Conservation (phyloP, 2,888 invertebrate genomes). For the Drosophila hawaiiensis region DNA sequence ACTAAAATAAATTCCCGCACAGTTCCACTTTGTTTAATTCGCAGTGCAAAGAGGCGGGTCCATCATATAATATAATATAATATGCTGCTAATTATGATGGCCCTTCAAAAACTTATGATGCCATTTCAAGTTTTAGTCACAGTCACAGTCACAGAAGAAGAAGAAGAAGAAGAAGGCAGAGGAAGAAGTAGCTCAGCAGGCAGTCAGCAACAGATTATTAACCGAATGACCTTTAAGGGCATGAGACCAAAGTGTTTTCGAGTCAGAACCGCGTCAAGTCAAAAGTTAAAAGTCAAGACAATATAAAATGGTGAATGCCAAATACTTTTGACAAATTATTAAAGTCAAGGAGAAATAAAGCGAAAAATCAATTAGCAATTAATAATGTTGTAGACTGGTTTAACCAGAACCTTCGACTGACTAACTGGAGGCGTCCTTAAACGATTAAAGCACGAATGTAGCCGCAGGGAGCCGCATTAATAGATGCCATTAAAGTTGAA, state of each 20-base stretch:
- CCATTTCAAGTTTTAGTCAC: slow-evolving; percentile 31
- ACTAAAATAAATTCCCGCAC: slow-evolving; percentile 6
- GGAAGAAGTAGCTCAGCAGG: slow-evolving; percentile 8
- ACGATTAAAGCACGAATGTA: slow-evolving; percentile 48
- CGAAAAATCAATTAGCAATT: slow-evolving; percentile 76
- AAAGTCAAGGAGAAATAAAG: slow-evolving; percentile 23
- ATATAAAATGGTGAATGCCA: slow-evolving; percentile 37
- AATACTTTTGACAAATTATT: slow-evolving; percentile 67
- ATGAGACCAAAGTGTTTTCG: slow-evolving; percentile 39
- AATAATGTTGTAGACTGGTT: slow-evolving; percentile 63
- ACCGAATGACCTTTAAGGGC: slow-evolving; percentile 48
- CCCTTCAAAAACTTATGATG: slow-evolving; percentile 65
- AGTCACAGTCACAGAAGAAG: background rate
- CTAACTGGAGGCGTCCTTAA: slow-evolving; percentile 51
- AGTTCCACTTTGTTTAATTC: slow-evolving; percentile 27
- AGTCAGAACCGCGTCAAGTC: slow-evolving; percentile 19
- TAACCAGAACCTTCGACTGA: slow-evolving; percentile 7
- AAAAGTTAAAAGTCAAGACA: slow-evolving; percentile 49
- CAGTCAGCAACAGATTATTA: slow-evolving; percentile 11
- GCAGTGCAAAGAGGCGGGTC: slow-evolving; percentile 21
- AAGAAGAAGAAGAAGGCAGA: background rate
- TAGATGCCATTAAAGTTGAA: slow-evolving; percentile 12
- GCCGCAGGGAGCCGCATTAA: slow-evolving; percentile 39
- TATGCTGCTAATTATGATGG: slow-evolving; percentile 75
- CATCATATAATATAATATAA: slow-evolving; percentile 33